Evolutionary conservation across 2,888 invertebrate genomes (phyloP).

Genomic region (Entomobrya multifasciata): DNA sequence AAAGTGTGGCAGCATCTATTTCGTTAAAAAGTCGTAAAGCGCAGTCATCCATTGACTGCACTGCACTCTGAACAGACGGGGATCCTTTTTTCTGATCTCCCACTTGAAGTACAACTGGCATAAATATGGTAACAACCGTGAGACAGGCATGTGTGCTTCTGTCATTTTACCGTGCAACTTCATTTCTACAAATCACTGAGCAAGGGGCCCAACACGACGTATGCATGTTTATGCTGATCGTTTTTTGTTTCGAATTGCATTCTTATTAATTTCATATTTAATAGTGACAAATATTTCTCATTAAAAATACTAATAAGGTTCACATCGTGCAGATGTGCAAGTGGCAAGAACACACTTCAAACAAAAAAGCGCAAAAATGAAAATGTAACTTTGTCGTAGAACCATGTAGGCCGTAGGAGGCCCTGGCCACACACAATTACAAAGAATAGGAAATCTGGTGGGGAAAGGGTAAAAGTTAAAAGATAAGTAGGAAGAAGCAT

Average conservation of each 20-base stretch:
- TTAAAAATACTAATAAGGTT: no score
- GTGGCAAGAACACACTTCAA: no score
- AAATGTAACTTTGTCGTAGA: no score
- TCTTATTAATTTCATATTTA: conserved; percentile 65
- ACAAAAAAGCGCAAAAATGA: no score
- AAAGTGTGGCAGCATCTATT: no score
- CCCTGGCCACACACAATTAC: conserved; percentile 60
- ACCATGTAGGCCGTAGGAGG: no score
- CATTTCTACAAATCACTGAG: no score
- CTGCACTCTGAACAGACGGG: not conserved
- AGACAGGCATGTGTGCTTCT: conserved; percentile 45
- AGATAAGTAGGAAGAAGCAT: conserved; percentile 16
- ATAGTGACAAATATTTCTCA: conserved; percentile 29
- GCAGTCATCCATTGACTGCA: no score
- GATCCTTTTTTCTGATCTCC: not conserved
- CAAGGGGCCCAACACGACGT: no score
- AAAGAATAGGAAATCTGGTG: conserved; percentile 45
- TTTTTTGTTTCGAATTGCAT: not conserved
- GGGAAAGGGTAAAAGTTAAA: conserved; percentile 34
- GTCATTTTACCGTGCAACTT: conserved; percentile 36
- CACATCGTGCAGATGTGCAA: no score
- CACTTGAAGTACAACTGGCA: conserved; percentile 23
- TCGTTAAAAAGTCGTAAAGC: no score
- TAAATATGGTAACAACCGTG: conserved; percentile 53
- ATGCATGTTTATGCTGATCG: no score